Evolutionary conservation across 2,113 vertebrate genomes (phyloP).

Genomic region (Myocastor coypus): DNA sequence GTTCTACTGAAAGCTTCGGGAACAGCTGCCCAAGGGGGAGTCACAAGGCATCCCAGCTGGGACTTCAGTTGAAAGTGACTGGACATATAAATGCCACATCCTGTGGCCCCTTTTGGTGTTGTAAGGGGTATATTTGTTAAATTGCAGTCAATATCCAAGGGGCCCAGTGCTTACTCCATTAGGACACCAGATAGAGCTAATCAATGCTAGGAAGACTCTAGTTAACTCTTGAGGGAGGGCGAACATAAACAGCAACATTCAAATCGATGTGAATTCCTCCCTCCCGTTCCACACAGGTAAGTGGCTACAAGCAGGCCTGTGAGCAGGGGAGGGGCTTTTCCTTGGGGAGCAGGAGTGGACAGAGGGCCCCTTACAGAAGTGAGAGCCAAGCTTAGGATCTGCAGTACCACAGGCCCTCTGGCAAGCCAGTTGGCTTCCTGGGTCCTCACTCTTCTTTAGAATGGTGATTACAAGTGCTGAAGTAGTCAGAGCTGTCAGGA

Average conservation of each 20-base stretch:
- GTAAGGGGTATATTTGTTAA: constrained; percentile 69
- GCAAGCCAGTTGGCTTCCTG: neutral
- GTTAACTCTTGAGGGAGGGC: constrained; percentile 75
- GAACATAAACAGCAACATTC: constrained; percentile 70
- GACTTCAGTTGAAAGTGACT: neutral
- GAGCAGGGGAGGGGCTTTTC: neutral
- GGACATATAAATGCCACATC: neutral
- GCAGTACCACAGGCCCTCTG: neutral
- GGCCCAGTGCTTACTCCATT: constrained; percentile 77
- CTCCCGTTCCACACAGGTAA: neutral
- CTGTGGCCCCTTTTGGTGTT: neutral
- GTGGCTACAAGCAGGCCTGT: neutral
- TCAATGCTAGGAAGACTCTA: constrained; percentile 80
- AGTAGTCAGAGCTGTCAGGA: neutral
- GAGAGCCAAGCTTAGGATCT: neutral
- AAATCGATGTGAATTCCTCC: constrained; percentile 63
- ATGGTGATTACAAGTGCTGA: neutral
- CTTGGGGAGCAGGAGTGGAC: neutral
- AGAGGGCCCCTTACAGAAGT: neutral
- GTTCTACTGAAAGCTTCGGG: neutral
- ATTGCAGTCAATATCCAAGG: constrained; percentile 69
- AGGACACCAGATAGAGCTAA: constrained; percentile 77
- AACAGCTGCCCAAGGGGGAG: neutral
- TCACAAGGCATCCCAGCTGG: neutral
- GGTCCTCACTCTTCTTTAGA: neutral